Percentiles rank a stretch among this genome's conserved stretches.
These are phyloP conservation scores for Caranx melampygus DNA, from an alignment of 2,113 vertebrate genomes.

Conservation along the genomic window DNA sequence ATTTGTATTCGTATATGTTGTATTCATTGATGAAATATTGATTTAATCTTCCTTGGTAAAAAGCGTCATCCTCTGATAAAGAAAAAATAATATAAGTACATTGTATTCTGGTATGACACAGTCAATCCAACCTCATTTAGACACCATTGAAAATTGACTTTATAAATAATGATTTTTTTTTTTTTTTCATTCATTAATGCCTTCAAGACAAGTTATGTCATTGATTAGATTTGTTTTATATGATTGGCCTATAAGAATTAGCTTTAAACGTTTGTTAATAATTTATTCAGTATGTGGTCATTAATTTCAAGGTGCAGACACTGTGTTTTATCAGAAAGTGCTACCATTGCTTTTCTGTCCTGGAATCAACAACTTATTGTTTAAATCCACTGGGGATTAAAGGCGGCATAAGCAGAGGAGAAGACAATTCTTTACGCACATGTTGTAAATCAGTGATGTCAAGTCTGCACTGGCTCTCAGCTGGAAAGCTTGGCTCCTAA, in stretches of 20 bases:
- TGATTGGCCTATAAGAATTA: too few relatives aligned
- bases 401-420: background rate
- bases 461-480: conserved; percentile 18
- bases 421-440: conserved; percentile 22
- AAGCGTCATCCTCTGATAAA: too few relatives aligned
- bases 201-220: background rate
- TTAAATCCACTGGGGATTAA: background rate
- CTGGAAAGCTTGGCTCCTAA: conserved; percentile 28
- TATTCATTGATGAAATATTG: too few relatives aligned
- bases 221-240: background rate
- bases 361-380: background rate
- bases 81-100: too few relatives aligned
- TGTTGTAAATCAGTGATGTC: conserved; percentile 48
- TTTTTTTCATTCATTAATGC: background rate
- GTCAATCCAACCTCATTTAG: too few relatives aligned
- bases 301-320: background rate
- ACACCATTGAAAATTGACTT: too few relatives aligned
- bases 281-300: conserved; percentile 14
- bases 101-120: too few relatives aligned
- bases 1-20: too few relatives aligned
- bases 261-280: conserved; percentile 1
- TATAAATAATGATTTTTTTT: too few relatives aligned
- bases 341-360: background rate
- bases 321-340: background rate
- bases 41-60: too few relatives aligned